These are phyloP conservation scores for Turnix velox DNA, from an alignment of 2,113 vertebrate species.

Conservation along the genomic window DNA sequence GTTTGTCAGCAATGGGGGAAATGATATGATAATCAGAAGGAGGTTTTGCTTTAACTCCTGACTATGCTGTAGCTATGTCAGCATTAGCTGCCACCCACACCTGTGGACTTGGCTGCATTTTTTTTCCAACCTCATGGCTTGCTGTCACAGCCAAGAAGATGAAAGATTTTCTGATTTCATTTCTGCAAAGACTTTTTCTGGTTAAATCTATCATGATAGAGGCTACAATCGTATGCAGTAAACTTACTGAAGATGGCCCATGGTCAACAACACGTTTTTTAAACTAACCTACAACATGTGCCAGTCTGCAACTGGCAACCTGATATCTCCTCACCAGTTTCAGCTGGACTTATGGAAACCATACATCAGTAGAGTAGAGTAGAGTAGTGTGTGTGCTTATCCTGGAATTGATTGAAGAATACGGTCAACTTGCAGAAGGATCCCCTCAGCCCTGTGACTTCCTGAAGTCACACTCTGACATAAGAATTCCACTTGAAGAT, in stretches of 20 bases:
- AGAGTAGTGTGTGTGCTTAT: not conserved
- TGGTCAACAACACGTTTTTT: not conserved
- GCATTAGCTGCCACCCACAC: not conserved
- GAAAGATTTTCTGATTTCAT: not conserved
- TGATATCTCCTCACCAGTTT: not conserved
- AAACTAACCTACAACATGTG: not conserved
- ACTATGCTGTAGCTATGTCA: conserved; percentile 17
- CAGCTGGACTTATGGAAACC: not conserved
- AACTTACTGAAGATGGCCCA: not conserved
- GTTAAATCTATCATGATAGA: not conserved
- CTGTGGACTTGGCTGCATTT: not conserved
- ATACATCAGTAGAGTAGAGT: fast-evolving
- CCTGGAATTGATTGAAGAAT: not conserved
- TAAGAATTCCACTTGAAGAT: not conserved
- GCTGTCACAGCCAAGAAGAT: not conserved
- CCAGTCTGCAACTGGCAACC: not conserved
- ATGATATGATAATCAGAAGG: not conserved
- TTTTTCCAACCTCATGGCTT: not conserved
- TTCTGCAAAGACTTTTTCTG: not conserved
- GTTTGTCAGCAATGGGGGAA: conserved; percentile 53
- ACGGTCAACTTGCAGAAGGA: not conserved
- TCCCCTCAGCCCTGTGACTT: not conserved
- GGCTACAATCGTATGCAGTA: not conserved
- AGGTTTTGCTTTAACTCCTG: not conserved
- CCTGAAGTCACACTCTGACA: not conserved